Evolutionary conservation across 2,888 invertebrate genomes (phyloP), one percentile per base, ranked within the genome.

Genomic region (Tribolium freemani): DNA sequence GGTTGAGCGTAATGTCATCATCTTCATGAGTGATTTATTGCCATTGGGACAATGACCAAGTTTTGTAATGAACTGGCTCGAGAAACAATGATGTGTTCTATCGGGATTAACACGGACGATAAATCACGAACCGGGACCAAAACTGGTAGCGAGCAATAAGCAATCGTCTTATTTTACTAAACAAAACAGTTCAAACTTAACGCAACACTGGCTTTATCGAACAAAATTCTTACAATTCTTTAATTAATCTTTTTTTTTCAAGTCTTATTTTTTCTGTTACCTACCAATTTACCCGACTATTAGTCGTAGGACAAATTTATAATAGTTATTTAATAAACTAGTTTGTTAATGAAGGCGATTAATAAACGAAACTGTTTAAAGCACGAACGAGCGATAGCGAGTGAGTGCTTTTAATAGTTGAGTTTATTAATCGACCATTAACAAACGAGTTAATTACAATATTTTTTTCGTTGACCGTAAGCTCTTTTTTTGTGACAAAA

Each of bases 1-100:
- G 26, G 60, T 9, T 38, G 51, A 48, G 31, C 20, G 57, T 68
- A 68, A 57, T 57, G 50, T 68, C 68, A 68, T 69, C 69, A 60
- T 69, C 69, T 51, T 60, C 20, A 10, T 57, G 60, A 60, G 46
- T 69, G 60, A 69, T 69, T 69, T 69, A 69, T 69, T 31, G n/a
- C 31, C 57, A 51, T 38, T 44, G 67, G 57, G 60, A 69, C 69
- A 69, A 69, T 60, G 69, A 60, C 20, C 67, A 63, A 63, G 63
- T 63, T 63, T 63, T 51, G 63, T 63, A 63, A 63, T 63, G 63
- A 63, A 63, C 63, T 48, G 51, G 38, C 3, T 20, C 13, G 50
- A 63, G 63, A 48, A 63, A 63, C 63, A 63, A 63, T 63, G 63
- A 63, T 63, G 63, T 51, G 63, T 51, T 50, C 63, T 63, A 63